Evolutionary conservation across 2,113 vertebrate genomes (phyloP).

Genomic region (Micronycteris hirsuta): DNA sequence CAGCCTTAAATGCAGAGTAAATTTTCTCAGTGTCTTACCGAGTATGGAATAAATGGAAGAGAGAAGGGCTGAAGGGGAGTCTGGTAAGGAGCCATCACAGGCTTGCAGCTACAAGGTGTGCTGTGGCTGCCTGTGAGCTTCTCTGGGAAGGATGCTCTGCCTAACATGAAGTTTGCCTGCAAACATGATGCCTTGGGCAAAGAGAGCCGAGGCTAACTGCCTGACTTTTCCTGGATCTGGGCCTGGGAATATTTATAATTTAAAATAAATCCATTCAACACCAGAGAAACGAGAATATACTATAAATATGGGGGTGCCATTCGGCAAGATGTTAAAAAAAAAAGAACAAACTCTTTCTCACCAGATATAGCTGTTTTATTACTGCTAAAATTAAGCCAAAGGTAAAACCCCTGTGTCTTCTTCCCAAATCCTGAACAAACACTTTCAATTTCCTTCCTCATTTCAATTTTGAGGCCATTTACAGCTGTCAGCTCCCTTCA

Average conservation of each 20-base stretch:
- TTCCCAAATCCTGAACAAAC: background rate
- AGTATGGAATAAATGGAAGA: background rate
- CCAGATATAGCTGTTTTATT: constrained; percentile 36
- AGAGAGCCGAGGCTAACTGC: background rate
- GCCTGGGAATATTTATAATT: background rate
- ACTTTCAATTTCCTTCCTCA: background rate
- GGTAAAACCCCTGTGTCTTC: background rate
- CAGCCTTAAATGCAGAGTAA: background rate
- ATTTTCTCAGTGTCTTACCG: constrained; percentile 4
- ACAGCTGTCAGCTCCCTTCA: background rate
- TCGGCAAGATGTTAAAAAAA: background rate
- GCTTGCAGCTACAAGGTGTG: no score
- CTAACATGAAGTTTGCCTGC: background rate
- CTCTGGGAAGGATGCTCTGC: background rate
- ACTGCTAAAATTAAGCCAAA: constrained; percentile 4
- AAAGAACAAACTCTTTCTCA: background rate
- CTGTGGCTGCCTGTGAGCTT: background rate
- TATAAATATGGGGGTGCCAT: background rate
- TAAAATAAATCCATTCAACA: background rate
- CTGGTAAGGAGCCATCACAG: background rate
- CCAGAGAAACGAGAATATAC: background rate
- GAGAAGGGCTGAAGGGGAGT: background rate
- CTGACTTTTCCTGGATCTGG: background rate
- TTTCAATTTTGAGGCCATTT: background rate
- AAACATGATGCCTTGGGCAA: background rate